phyloP scores from a whole-genome alignment of 2,888 invertebrate genomes.

The Ormyrus rosae region DNA sequence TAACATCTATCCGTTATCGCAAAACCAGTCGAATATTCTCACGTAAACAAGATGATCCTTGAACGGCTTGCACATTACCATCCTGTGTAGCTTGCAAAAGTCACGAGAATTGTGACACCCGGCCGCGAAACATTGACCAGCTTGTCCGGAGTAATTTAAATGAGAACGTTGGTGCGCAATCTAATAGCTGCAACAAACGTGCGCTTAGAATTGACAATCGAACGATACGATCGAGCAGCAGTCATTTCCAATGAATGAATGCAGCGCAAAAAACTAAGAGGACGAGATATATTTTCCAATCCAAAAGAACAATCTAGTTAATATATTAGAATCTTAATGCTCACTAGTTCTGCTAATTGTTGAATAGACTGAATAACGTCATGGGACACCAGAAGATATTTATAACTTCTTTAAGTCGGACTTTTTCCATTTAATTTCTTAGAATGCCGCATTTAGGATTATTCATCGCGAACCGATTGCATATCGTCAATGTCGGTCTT shows the following conservation, averaged over 20 bases:
- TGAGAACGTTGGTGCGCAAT: constrained; percentile 9
- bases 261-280: background rate
- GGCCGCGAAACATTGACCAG: background rate
- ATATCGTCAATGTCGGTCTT: too few relatives aligned
- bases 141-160: constrained; percentile 41
- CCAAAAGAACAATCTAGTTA: background rate
- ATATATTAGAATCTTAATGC: constrained; percentile 28
- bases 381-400: too few relatives aligned
- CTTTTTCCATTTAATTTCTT: too few relatives aligned
- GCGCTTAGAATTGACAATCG: constrained; percentile 34
- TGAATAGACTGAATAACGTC: background rate
- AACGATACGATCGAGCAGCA: constrained; percentile 35
- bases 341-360: constrained; percentile 18
- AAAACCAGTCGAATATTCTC: background rate
- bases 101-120: constrained; percentile 11
- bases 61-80: background rate
- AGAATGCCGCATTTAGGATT: too few relatives aligned
- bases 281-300: too few relatives aligned
- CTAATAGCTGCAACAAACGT: too few relatives aligned
- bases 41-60: constrained; percentile 13
- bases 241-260: constrained; percentile 5
- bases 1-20: too few relatives aligned
- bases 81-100: constrained; percentile 20
- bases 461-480: too few relatives aligned
- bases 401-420: too few relatives aligned